Evolutionary conservation across 1,140 invertebrate genomes (phyloP).

Genomic region (Drosophila saltans): DNA sequence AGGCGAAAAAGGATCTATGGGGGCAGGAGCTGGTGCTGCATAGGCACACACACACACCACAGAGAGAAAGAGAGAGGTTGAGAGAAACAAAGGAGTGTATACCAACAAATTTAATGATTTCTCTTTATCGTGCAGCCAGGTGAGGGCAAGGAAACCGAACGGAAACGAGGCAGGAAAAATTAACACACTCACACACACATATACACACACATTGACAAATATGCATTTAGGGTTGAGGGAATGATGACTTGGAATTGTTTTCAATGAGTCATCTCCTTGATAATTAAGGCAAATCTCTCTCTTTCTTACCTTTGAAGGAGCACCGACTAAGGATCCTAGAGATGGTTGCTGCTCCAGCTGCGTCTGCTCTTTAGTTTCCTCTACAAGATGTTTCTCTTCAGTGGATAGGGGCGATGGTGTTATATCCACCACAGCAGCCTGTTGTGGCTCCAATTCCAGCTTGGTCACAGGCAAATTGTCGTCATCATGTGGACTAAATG

Average conservation of each 20-base stretch:
- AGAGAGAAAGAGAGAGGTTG: constrained; percentile 18
- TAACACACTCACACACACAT: constrained; percentile 29
- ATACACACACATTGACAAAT: constrained; percentile 5
- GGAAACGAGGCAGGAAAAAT: constrained; percentile 48
- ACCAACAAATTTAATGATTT: constrained; percentile 82
- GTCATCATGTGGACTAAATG: constrained; percentile 1
- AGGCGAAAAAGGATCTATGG: neutral
- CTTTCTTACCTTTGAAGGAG: constrained; percentile 63
- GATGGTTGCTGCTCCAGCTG: constrained; percentile 30
- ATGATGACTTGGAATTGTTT: constrained; percentile 36
- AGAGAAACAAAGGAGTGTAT: constrained; percentile 70
- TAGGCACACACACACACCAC: neutral
- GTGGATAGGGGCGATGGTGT: constrained; percentile 71
- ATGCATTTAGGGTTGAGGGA: constrained; percentile 26
- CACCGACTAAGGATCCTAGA: constrained; percentile 34
- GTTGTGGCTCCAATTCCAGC: constrained; percentile 59
- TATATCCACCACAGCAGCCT: constrained; percentile 59
- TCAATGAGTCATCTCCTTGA: constrained; percentile 12
- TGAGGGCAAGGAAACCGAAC: constrained; percentile 41
- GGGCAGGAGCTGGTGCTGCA: constrained; percentile 4
- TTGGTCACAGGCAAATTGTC: constrained; percentile 40
- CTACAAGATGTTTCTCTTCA: constrained; percentile 75
- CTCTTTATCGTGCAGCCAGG: constrained; percentile 49
- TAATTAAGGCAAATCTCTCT: constrained; percentile 1
- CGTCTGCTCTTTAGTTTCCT: constrained; percentile 69